Evolutionary conservation across 2,797 vertebrate genomes (phyloP).

Genomic region (Aotus griseimembra): DNA sequence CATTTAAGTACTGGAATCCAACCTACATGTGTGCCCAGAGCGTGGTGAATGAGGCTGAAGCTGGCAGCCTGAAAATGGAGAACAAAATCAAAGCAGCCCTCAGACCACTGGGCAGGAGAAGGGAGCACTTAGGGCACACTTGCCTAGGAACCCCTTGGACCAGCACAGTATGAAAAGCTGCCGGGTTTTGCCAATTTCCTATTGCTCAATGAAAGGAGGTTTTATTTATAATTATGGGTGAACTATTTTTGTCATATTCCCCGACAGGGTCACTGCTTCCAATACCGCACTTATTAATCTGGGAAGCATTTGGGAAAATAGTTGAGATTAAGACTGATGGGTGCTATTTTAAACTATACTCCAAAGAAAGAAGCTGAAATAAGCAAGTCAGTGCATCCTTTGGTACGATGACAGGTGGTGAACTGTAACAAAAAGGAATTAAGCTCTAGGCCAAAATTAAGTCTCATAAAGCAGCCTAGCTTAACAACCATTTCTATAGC

Average conservation of each 20-base stretch:
- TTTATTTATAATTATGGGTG: slow-evolving; percentile 69
- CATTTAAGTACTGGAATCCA: slow-evolving; percentile 22
- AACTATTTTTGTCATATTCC: slow-evolving; percentile 71
- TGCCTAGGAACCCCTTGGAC: not conserved
- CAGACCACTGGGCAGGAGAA: not conserved
- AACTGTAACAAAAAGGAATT: slow-evolving; percentile 69
- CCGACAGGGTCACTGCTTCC: slow-evolving; percentile 64
- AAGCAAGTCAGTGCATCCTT: slow-evolving; percentile 66
- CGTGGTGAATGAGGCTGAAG: not conserved
- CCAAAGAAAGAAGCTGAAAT: slow-evolving; percentile 66
- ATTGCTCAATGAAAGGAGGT: slow-evolving; percentile 66
- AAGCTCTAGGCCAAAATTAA: slow-evolving; percentile 70
- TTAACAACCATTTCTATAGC: slow-evolving; percentile 45
- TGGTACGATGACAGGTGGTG: slow-evolving; percentile 62
- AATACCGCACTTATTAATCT: slow-evolving; percentile 74
- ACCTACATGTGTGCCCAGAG: not conserved
- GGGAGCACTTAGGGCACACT: not conserved
- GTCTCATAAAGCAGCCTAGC: slow-evolving; percentile 47
- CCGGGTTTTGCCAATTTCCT: slow-evolving; percentile 45
- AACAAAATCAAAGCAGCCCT: not conserved
- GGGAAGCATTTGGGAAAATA: slow-evolving; percentile 76
- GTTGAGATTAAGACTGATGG: slow-evolving; percentile 76
- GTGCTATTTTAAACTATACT: slow-evolving; percentile 73
- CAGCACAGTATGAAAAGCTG: not conserved
- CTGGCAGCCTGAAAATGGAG: not conserved